Evolutionary conservation across 2,113 vertebrate genomes (phyloP).

Genomic region (Malurus elegans): DNA sequence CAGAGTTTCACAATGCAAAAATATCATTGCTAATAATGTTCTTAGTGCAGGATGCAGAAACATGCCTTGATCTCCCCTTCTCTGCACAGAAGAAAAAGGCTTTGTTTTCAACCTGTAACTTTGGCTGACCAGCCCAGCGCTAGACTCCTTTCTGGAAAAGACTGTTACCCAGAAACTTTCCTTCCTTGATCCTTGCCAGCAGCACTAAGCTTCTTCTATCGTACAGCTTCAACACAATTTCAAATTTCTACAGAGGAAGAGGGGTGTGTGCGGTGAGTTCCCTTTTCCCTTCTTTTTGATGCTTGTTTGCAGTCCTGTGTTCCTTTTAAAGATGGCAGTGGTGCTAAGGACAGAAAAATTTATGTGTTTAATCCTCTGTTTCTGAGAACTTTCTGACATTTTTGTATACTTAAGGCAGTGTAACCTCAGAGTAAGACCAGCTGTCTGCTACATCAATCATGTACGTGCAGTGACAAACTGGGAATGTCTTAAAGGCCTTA

Average conservation of each 20-base stretch:
- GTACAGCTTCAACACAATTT: background rate
- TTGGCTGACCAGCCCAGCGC: background rate
- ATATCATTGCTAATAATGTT: background rate
- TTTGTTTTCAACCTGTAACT: background rate
- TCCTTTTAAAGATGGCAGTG: background rate
- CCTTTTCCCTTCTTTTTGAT: background rate
- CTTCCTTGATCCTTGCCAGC: background rate
- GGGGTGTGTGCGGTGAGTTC: fast-evolving
- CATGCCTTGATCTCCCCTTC: background rate
- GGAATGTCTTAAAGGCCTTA: background rate
- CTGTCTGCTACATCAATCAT: background rate
- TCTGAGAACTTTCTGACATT: background rate
- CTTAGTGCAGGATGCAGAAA: background rate
- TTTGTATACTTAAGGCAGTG: background rate
- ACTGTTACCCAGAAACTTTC: background rate
- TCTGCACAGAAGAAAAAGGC: background rate
- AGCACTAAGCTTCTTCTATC: background rate
- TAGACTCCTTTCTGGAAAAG: background rate
- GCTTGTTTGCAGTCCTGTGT: background rate
- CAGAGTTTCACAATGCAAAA: background rate
- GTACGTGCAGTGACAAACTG: background rate
- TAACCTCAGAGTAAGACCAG: background rate
- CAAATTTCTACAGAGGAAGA: background rate
- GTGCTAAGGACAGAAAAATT: background rate
- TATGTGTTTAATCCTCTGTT: background rate